Evolutionary conservation across 2,113 vertebrate species (phyloP).

Genomic region (Xiphophorus couchianus): DNA sequence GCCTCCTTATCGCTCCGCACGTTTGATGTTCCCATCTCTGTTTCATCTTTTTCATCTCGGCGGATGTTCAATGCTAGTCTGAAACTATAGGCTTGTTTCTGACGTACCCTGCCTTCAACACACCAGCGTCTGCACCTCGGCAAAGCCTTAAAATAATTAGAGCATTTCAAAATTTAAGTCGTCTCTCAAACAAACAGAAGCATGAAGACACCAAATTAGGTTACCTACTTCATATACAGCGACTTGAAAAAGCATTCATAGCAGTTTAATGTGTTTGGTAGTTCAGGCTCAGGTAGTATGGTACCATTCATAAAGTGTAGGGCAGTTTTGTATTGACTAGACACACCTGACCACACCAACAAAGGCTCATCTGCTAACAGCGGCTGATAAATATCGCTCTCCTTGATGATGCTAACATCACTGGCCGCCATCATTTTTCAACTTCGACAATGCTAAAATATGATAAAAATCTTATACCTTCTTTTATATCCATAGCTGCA

Average conservation of each 20-base stretch:
- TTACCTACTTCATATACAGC: background rate
- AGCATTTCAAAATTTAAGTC: background rate
- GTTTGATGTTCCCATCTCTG: background rate
- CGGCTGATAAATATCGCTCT: too few relatives aligned
- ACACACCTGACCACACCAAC: too few relatives aligned
- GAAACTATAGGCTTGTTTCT: background rate
- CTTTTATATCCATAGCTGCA: constrained; percentile 3
- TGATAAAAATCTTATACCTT: constrained; percentile 2
- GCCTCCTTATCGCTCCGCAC: background rate
- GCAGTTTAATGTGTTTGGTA: background rate
- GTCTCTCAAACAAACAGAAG: background rate
- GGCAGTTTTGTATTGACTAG: too few relatives aligned
- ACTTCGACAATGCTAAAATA: background rate
- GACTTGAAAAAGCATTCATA: background rate
- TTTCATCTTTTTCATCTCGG: background rate
- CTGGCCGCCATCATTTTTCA: too few relatives aligned
- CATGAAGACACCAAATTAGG: background rate
- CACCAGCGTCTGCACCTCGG: background rate
- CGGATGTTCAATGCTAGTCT: background rate
- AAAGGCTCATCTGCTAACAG: too few relatives aligned
- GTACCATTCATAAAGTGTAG: too few relatives aligned
- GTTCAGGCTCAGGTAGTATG: too few relatives aligned
- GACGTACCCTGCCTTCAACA: background rate
- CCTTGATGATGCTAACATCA: too few relatives aligned
- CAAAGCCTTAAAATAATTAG: background rate